Conservation (phyloP, 2,888 invertebrate species). For the Philaethria dido region DNA sequence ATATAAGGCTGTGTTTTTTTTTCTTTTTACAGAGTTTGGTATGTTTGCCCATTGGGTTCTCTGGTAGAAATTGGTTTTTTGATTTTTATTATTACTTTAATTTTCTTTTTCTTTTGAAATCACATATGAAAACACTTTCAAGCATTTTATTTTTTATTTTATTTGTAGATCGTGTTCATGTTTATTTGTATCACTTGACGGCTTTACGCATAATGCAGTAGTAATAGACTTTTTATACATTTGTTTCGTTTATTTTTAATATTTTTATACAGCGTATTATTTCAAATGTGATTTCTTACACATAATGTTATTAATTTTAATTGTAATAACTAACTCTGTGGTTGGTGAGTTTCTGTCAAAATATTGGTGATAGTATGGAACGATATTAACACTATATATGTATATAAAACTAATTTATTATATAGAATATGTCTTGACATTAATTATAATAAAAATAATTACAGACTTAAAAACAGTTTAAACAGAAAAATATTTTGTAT, state of each 20-base stretch:
- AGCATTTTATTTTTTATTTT: slow-evolving; percentile 3
- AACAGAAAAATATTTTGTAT: not conserved
- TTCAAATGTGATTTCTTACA: slow-evolving; percentile 57
- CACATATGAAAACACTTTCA: slow-evolving; percentile 52
- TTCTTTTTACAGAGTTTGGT: slow-evolving; percentile 66
- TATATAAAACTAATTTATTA: slow-evolving; percentile 3
- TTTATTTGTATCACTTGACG: not conserved
- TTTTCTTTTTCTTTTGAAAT: slow-evolving; percentile 54
- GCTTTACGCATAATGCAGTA: slow-evolving; percentile 10
- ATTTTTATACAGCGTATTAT: slow-evolving; percentile 15
- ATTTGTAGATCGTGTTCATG: not conserved
- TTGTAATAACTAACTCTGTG: slow-evolving; percentile 64
- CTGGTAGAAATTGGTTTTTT: slow-evolving; percentile 76
- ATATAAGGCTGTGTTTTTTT: slow-evolving; percentile 55
- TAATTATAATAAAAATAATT: too few species aligned
- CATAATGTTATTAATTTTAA: slow-evolving; percentile 30
- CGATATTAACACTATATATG: slow-evolving; percentile 14
- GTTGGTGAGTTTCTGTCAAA: slow-evolving; percentile 44
- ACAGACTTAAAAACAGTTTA: not conserved
- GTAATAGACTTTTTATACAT: not conserved
- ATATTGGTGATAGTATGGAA: slow-evolving; percentile 27
- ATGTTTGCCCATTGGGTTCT: slow-evolving; percentile 76
- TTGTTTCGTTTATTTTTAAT: not conserved
- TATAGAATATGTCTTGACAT: not conserved
- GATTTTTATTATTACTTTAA: slow-evolving; percentile 50